Evolutionary conservation across 2,888 invertebrate genomes (phyloP), one percentile per base, ranked within the genome.

Genomic region (Phyllotreta striolata): DNA sequence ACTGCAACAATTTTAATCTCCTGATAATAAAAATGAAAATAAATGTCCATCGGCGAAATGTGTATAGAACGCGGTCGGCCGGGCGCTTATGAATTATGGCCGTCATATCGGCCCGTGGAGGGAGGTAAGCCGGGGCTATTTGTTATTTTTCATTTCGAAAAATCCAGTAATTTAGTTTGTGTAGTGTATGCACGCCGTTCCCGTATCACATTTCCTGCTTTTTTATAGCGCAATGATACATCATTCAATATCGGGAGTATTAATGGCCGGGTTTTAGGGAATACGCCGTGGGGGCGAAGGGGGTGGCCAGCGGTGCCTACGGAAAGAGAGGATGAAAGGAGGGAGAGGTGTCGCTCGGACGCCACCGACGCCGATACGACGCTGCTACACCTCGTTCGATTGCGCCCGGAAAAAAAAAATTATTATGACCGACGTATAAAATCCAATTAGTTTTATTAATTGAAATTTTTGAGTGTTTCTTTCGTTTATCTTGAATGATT

Each of bases 61-160:
- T 79, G 75, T 76, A 77, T 77, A 75, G 74, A 67, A 64, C 55
- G 75, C 77, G 76, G 73, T 72, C 74, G 73, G 24, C 62, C 70
- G 72, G 75, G 70, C 65, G 65, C 60, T 61, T 79, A 81, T 81
- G 80, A 81, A 81, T 81, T 80, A 81, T 80, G 77, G 79, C 80
- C 80, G 79, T 81, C 81, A 81, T 80, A 80, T 68, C 70, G 64
- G 62, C 79, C 24, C 79, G 80, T 79, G 77, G 79, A 77, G 79
- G 78, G 77, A 76, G 24, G 79, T 81, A 81, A 81, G 81, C 81
- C 77, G 76, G 24, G 81, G 80, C 80, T 81, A 81, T 82, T 81
- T 82, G 82, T 82, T 82, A 81, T 82, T 82, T 82, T 82, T 81
- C 82, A 81, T 82, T 82, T 81, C 80, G 80, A 80, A 81, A 82